Percentiles rank a stretch among this genome's conserved stretches.
Evolutionary conservation across 2,797 vertebrate species (phyloP).

Genomic region (Micromesistius poutassou): DNA sequence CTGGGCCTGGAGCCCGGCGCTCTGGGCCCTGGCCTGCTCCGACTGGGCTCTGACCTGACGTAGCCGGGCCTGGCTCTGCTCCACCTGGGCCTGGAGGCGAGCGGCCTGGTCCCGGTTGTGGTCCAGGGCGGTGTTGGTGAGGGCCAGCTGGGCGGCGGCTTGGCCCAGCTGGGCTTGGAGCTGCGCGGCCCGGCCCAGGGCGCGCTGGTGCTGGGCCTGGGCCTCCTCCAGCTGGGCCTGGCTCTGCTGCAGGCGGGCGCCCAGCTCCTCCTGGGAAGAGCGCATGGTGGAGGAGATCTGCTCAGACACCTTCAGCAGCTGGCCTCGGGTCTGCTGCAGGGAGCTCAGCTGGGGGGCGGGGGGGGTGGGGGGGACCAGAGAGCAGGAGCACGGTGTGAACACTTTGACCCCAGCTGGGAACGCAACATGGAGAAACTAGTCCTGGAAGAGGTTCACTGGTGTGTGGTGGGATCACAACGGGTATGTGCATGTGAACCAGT

Average conservation of each 20-base stretch:
- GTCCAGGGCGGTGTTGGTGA: constrained; percentile 37
- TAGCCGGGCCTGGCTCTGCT: constrained; percentile 39
- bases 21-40: constrained; percentile 46
- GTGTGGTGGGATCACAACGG: no score
- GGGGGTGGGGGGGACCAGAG: neutral
- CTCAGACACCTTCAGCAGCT: constrained; percentile 75
- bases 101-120: constrained; percentile 9
- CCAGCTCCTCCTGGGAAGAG: constrained; percentile 74
- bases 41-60: constrained; percentile 39
- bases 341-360: constrained; percentile 64
- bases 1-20: constrained; percentile 54
- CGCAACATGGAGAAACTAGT: no score
- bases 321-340: constrained; percentile 76
- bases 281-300: constrained; percentile 71
- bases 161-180: constrained; percentile 27
- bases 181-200: constrained; percentile 6
- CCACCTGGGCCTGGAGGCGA: constrained; percentile 45
- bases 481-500: no score
- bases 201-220: constrained; percentile 9
- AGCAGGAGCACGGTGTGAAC: neutral
- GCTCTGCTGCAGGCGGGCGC: constrained; percentile 68
- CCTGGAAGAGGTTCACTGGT: no score
- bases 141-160: constrained; percentile 29
- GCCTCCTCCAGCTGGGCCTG: constrained; percentile 53
- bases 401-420: no score